Conservation (phyloP, 2,113 vertebrate species). For the Syngnathus typhle region DNA sequence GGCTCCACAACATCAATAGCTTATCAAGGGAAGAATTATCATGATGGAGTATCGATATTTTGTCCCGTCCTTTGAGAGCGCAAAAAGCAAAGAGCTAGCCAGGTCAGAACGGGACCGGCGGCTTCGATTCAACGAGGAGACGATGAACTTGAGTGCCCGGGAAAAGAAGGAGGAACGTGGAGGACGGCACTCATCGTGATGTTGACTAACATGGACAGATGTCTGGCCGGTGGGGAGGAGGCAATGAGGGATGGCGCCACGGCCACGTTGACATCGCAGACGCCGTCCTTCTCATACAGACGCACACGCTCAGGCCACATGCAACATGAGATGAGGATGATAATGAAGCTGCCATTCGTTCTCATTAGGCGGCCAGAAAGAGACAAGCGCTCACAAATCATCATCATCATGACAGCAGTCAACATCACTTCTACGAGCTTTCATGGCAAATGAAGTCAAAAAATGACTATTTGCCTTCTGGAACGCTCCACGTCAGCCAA, state of each 20-base stretch:
- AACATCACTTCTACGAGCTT: background rate
- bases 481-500: no score
- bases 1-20: constrained; percentile 4
- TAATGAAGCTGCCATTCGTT: constrained; percentile 10
- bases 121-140: constrained; percentile 37
- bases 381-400: background rate
- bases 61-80: constrained; percentile 2
- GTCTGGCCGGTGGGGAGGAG: constrained; percentile 47
- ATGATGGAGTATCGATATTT: constrained; percentile 8
- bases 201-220: constrained; percentile 68
- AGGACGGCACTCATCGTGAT: constrained; percentile 58
- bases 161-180: constrained; percentile 54
- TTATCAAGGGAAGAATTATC: constrained; percentile 12
- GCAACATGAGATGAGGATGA: constrained; percentile 36
- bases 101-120: constrained; percentile 27
- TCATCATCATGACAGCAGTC: background rate
- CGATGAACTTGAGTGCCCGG: constrained; percentile 35
- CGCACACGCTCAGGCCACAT: constrained; percentile 40
- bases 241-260: constrained; percentile 59
- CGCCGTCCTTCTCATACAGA: constrained; percentile 37
- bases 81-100: constrained; percentile 23
- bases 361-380: constrained; percentile 7
- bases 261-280: constrained; percentile 48
- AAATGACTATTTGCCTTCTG: no score
- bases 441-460: background rate